Evolutionary conservation across 35 echinoderm and acorn worm genomes (phyloP).

Genomic region (Ptychodera flava): DNA sequence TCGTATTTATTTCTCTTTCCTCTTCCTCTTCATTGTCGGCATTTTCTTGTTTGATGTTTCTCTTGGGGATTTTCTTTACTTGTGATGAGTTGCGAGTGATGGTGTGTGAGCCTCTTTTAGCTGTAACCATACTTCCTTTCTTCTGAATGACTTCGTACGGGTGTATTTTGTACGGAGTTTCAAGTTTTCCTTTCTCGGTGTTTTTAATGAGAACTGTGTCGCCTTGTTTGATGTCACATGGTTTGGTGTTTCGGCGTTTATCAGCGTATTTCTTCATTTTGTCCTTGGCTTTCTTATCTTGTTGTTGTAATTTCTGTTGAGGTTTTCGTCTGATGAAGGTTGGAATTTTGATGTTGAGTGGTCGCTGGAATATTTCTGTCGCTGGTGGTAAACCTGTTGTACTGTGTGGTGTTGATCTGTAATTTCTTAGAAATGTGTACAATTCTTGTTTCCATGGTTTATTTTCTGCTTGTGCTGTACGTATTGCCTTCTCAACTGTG

Average conservation of each 20-base stretch:
- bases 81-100: slow-evolving; percentile 45
- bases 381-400: slow-evolving; percentile 47
- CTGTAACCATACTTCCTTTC: slow-evolving; percentile 51
- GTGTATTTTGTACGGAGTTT: slow-evolving; percentile 40
- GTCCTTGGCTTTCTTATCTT: neutral
- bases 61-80: slow-evolving; percentile 27
- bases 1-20: too few species aligned
- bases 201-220: neutral
- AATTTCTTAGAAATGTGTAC: slow-evolving; percentile 57
- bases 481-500: slow-evolving; percentile 20
- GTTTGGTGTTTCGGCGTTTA: neutral
- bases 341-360: slow-evolving; percentile 14
- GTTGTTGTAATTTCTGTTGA: neutral
- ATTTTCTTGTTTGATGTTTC: too few species aligned
- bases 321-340: neutral
- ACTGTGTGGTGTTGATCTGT: slow-evolving; percentile 49
- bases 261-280: neutral
- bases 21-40: too few species aligned
- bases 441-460: slow-evolving; percentile 56
- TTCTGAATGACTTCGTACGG: slow-evolving; percentile 26
- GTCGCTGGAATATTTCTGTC: slow-evolving; percentile 39
- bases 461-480: slow-evolving; percentile 18
- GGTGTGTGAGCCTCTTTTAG: slow-evolving; percentile 19
- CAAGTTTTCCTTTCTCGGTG: neutral
- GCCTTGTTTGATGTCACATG: neutral